phyloP scores from a whole-genome alignment of 2,797 vertebrate species.

The Characodon lateralis region DNA sequence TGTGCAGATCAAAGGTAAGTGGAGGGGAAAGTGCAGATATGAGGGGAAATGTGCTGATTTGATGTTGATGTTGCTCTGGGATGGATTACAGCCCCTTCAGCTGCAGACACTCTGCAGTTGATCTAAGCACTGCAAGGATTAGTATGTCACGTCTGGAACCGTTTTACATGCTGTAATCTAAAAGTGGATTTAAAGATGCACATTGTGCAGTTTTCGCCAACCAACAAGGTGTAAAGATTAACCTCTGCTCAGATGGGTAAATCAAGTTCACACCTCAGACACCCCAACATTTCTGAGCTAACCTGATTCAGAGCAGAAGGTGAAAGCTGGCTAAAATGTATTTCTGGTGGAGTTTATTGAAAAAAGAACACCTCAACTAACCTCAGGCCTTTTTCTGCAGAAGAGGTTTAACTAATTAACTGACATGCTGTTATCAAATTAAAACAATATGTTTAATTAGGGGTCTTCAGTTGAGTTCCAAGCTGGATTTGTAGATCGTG shows the following conservation, averaged over 20 bases:
- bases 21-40: slow-evolving; percentile 16
- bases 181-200: slow-evolving; percentile 7
- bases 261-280: not conserved
- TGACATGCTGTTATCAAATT: slow-evolving; percentile 5
- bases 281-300: not conserved
- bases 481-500: not conserved
- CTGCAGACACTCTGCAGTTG: slow-evolving; percentile 14
- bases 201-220: not conserved
- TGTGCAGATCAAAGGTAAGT: slow-evolving; percentile 29
- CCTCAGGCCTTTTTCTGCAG: not conserved
- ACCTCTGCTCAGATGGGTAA: not conserved
- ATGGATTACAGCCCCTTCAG: slow-evolving; percentile 31
- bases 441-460: not conserved
- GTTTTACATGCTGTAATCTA: not conserved
- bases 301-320: not conserved
- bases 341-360: not conserved
- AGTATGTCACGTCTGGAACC: slow-evolving; percentile 4
- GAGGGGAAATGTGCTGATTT: slow-evolving; percentile 43
- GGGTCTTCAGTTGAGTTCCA: not conserved
- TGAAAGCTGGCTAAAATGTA: not conserved
- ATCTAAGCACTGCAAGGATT: slow-evolving; percentile 39
- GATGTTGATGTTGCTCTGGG: slow-evolving; percentile 13
- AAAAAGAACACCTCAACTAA: not conserved
- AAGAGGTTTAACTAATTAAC: not conserved
- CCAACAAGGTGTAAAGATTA: not conserved